Evolutionary conservation across 2,888 invertebrate genomes (phyloP).

Genomic region (Leuctra nigra): DNA sequence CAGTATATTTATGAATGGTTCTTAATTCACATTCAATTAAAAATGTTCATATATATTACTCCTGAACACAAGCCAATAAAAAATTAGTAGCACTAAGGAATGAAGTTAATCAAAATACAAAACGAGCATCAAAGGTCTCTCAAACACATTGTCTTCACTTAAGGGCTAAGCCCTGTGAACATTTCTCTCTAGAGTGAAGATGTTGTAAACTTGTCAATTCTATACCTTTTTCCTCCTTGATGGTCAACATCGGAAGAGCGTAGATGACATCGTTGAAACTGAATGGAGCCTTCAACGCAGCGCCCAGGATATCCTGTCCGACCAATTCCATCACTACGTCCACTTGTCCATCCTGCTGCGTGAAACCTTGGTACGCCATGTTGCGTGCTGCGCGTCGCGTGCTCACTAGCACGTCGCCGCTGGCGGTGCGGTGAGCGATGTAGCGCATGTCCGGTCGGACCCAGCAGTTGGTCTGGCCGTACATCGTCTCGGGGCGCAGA

Average conservation of each 20-base stretch:
- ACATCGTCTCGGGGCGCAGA: constrained; percentile 98
- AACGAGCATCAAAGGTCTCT: too few relatives aligned
- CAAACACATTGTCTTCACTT: too few relatives aligned
- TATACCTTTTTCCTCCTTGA: constrained; percentile 85
- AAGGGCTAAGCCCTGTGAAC: too few relatives aligned
- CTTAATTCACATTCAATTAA: too few relatives aligned
- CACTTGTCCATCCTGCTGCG: constrained; percentile 69
- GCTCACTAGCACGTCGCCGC: constrained; percentile 76
- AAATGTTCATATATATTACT: too few relatives aligned
- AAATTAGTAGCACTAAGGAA: background rate
- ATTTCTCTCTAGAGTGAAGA: too few relatives aligned
- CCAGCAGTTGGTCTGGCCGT: constrained; percentile 99
- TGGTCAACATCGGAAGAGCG: constrained; percentile 94
- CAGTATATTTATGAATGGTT: too few relatives aligned
- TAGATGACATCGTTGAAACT: constrained; percentile 79
- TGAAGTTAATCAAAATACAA: too few relatives aligned
- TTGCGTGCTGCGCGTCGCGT: constrained; percentile 87
- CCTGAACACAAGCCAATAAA: too few relatives aligned
- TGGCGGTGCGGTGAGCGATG: constrained; percentile 70
- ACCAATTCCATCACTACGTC: constrained; percentile 60
- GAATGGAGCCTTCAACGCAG: constrained; percentile 75
- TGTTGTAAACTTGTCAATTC: background rate
- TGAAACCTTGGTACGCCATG: constrained; percentile 93
- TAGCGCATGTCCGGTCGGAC: constrained; percentile 91
- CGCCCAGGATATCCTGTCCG: constrained; percentile 78